A percentile compares a stretch with the other conserved stretches of the same genome.
These are phyloP conservation scores for Canis aureus DNA, from an alignment of 2,113 vertebrate species.

Conservation along the genomic window DNA sequence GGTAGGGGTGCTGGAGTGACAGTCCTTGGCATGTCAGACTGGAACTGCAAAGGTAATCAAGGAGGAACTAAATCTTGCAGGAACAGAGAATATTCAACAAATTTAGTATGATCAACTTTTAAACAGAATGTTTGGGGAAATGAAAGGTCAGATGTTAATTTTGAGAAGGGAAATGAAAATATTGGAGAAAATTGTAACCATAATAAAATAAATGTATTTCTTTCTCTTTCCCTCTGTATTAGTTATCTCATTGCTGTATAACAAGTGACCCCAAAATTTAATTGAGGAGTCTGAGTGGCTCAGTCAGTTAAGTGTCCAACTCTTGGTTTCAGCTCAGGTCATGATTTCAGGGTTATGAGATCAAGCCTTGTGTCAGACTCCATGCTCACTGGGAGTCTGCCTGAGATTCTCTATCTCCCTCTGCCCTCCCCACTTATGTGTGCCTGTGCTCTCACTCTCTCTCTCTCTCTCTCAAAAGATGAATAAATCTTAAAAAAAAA, in stretches of 20 bases:
- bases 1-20: neutral
- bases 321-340: neutral
- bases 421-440: neutral
- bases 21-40: neutral
- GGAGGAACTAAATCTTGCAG: neutral
- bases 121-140: neutral
- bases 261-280: neutral
- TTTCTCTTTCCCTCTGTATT: neutral
- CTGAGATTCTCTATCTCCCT: neutral
- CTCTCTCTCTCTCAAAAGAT: neutral
- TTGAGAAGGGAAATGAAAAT: constrained; percentile 44
- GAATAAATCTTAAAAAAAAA: neutral
- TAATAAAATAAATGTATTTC: neutral
- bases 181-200: neutral
- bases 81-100: neutral
- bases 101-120: neutral
- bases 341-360: neutral
- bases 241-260: neutral
- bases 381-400: neutral
- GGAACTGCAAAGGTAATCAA: neutral
- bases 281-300: neutral
- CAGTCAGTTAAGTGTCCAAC: neutral
- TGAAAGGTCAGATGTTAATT: neutral
- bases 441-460: no score
- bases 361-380: neutral